Conservation (phyloP, 2,113 vertebrate species). For the Heterochromis multidens region DNA sequence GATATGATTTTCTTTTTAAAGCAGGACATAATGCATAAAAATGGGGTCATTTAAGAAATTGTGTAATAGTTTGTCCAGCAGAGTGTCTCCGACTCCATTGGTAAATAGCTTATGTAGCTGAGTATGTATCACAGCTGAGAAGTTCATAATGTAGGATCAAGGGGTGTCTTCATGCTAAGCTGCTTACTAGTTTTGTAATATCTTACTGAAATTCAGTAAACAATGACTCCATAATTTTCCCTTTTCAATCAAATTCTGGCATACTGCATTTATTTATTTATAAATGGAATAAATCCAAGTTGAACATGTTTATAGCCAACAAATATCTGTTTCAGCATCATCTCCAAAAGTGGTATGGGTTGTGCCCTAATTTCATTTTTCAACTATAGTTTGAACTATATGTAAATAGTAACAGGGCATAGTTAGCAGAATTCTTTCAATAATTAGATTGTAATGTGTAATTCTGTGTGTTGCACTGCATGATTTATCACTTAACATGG, state of each 20-base stretch:
- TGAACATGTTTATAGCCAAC: background rate
- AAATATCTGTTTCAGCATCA: background rate
- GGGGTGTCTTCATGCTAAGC: accelerated
- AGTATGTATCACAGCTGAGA: background rate
- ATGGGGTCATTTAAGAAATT: background rate
- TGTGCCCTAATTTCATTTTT: background rate
- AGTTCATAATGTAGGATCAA: background rate
- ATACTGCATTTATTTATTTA: background rate
- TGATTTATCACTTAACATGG: background rate
- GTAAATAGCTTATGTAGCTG: background rate
- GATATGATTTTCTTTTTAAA: accelerated
- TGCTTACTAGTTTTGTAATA: background rate
- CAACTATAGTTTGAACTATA: background rate
- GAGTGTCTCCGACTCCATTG: accelerated
- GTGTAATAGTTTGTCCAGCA: background rate
- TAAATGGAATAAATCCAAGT: background rate
- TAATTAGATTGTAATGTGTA: background rate
- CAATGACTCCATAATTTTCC: too few species aligned
- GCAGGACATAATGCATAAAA: background rate
- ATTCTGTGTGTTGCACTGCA: background rate
- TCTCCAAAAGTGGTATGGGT: background rate
- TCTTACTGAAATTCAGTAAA: background rate
- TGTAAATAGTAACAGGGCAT: background rate
- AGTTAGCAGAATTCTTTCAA: background rate
- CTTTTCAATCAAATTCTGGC: too few species aligned